phyloP scores from a whole-genome alignment of 2,888 invertebrate species.

The Heliconius hortense region DNA sequence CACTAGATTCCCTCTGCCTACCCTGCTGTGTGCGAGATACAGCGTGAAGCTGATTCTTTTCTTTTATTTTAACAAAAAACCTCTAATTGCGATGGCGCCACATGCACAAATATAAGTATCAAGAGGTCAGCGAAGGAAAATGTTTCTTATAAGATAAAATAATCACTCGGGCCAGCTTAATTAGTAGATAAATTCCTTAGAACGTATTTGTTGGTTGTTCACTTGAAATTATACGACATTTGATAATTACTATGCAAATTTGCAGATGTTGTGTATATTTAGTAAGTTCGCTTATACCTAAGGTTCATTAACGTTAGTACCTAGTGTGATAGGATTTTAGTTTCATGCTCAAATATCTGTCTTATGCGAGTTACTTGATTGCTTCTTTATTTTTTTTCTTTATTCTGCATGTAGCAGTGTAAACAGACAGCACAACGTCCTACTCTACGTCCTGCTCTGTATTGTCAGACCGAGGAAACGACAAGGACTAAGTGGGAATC shows the following conservation, averaged over 20 bases:
- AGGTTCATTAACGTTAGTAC: constrained; percentile 16
- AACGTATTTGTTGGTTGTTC: constrained; percentile 6
- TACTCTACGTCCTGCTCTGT: no score
- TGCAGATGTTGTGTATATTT: constrained; percentile 24
- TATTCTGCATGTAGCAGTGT: not conserved
- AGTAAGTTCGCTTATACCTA: constrained; percentile 22
- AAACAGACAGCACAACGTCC: no score
- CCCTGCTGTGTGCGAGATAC: no score
- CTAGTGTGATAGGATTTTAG: constrained; percentile 13
- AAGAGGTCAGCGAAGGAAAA: not conserved
- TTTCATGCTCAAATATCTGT: not conserved
- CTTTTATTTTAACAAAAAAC: not conserved
- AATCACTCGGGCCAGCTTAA: constrained; percentile 23
- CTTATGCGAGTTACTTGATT: not conserved
- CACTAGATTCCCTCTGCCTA: no score
- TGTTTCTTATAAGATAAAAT: constrained; percentile 6
- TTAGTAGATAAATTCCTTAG: constrained; percentile 29
- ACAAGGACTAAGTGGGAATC: no score
- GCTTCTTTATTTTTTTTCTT: not conserved
- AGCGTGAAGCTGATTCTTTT: no score
- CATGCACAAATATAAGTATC: not conserved
- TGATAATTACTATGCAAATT: constrained; percentile 41
- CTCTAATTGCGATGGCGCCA: not conserved
- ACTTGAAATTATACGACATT: constrained; percentile 41
- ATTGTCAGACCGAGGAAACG: no score